Evolutionary conservation across 2,113 vertebrate genomes (phyloP).

Genomic region (Colistium nudipinnis): DNA sequence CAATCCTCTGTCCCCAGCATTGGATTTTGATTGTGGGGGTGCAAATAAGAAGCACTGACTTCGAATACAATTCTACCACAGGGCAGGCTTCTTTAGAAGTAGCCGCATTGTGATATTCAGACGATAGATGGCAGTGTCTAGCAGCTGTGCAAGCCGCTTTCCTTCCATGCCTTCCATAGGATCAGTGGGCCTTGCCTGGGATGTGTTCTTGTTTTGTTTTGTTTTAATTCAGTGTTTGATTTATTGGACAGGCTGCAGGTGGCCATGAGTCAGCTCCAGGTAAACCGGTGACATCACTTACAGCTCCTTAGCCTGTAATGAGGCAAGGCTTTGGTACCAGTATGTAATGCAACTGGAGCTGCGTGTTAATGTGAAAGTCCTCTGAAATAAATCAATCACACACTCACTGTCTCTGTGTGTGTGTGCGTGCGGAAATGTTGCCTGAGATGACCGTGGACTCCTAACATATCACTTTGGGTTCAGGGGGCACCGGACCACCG

Average conservation of each 20-base stretch:
- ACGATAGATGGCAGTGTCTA: constrained; percentile 73
- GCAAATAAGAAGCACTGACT: neutral
- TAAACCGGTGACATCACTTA: neutral
- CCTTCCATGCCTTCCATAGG: neutral
- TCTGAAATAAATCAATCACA: neutral
- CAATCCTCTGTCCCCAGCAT: too few relatives aligned
- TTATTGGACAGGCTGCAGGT: constrained; percentile 25
- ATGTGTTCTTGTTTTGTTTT: constrained; percentile 19
- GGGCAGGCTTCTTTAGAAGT: neutral
- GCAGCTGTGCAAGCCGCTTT: neutral
- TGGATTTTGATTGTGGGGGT: too few relatives aligned
- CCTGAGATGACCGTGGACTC: too few relatives aligned
- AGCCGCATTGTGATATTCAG: neutral
- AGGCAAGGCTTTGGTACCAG: neutral
- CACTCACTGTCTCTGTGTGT: neutral
- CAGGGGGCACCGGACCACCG: too few relatives aligned
- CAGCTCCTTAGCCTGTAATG: neutral
- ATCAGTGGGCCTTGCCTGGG: constrained; percentile 24
- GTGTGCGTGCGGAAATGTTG: too few relatives aligned
- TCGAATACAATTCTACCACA: too few relatives aligned
- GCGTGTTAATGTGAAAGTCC: neutral
- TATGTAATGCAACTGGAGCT: neutral
- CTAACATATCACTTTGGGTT: too few relatives aligned
- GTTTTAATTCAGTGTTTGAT: constrained; percentile 24
- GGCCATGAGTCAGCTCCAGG: constrained; percentile 4